Evolutionary conservation across 2,888 invertebrate species (phyloP), one percentile per base, ranked within the genome.

Genomic region (Microctonus aethiopoides): DNA sequence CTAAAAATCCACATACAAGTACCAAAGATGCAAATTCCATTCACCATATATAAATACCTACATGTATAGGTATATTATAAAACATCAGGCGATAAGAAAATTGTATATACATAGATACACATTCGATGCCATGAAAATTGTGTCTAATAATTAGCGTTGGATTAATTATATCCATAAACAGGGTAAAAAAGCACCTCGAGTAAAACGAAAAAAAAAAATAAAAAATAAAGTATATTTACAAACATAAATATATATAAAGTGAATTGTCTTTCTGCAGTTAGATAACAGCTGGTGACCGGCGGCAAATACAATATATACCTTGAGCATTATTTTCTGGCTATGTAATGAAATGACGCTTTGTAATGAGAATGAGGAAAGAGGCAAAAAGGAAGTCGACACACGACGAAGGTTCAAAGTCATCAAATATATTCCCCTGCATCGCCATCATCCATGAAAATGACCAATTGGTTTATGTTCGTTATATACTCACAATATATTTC

Each of bases 211-310:
- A n/a, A 29, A 29, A 29, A 29, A n/a, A n/a, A 29, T 5, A 29
- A 29, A 7, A 29, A 29, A 29, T 7, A 3, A 3, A 5, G 4
- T 7, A 29, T 29, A 29, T 29, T 29, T 29, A 29, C 7, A 29
- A 29, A 29, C 4, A 46, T 3, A 46, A 9, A 46, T 46, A 46
- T 46, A 46, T 46, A 46, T 16, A 20, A n/a, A 46, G 5, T 46
- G 16, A n/a, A 54, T 60, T 67, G 60, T 60, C 51, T 46, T 16
- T 34, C 52, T 34, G 13, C 7, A 32, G 63, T 34, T 13, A 16
- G 52, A 52, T 63, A 20, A 22, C 67, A 68, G 61, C 67, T 68
- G 67, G 67, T 68, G 54, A 68, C 61, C 67, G 67, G 36, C 39
- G 36, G 24, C 61, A 32, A 36, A 20, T 22, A n/a, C n/a, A n/a